Conservation (phyloP, 1,140 invertebrate species). For the Anagrus nilaparvatae region DNA sequence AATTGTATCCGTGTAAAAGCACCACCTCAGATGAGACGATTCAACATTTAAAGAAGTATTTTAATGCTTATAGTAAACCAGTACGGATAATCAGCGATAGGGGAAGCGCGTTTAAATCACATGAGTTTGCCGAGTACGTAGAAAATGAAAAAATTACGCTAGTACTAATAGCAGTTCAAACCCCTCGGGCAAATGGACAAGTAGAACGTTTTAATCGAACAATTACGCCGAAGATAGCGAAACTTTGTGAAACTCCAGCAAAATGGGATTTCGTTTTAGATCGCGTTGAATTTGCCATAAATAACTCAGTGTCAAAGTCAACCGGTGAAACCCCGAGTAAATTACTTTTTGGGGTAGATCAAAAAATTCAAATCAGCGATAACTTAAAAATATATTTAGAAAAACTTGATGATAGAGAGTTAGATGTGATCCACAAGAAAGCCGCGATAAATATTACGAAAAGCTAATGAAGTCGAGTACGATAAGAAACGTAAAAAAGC, state of each 20-base stretch:
- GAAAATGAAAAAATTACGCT: conserved; percentile 12
- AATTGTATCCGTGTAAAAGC: background rate
- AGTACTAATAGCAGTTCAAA: conserved; percentile 15
- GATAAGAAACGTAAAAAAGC: background rate
- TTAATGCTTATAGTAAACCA: background rate
- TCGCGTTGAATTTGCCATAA: conserved; percentile 19
- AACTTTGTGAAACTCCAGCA: conserved; percentile 10
- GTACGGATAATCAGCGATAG: background rate
- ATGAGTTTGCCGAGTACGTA: conserved; percentile 5
- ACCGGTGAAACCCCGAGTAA: conserved; percentile 12
- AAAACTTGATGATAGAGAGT: background rate
- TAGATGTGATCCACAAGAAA: background rate
- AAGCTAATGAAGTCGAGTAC: background rate
- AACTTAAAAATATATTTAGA: background rate
- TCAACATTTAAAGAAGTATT: background rate
- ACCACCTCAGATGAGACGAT: background rate
- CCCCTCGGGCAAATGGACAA: conserved; percentile 14
- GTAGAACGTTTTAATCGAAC: conserved; percentile 5
- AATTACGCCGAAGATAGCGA: conserved; percentile 14
- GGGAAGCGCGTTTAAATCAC: conserved; percentile 1
- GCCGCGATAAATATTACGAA: background rate
- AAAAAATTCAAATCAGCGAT: background rate
- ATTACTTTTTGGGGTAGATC: conserved; percentile 11
- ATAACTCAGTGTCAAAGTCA: conserved; percentile 10
- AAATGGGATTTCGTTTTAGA: conserved; percentile 18